Conservation (phyloP, 2,113 vertebrate genomes). For the Patagioenas fasciata region DNA sequence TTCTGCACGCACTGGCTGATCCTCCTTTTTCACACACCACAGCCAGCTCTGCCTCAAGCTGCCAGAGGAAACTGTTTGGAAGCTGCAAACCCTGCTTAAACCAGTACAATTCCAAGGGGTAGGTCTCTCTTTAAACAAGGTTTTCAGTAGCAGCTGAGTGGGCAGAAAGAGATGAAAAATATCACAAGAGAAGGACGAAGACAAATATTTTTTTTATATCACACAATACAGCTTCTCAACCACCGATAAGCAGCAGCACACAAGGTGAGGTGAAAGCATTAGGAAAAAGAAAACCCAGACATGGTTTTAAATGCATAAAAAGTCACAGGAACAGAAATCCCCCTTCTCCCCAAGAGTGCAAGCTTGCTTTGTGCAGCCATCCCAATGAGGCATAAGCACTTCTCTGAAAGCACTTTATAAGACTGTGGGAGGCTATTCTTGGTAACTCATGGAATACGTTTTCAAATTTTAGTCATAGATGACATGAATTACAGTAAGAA, state of each 20-base stretch:
- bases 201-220: background rate
- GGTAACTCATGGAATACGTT: background rate
- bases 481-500: background rate
- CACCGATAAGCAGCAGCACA: background rate
- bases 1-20: background rate
- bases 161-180: background rate
- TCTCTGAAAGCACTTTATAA: background rate
- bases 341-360: background rate
- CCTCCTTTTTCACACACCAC: background rate
- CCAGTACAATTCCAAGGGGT: background rate
- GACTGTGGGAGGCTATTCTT: background rate
- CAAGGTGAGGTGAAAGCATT: background rate
- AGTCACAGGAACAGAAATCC: background rate
- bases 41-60: background rate
- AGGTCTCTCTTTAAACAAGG: background rate
- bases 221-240: background rate
- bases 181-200: background rate
- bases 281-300: background rate
- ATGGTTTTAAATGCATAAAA: background rate
- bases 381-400: background rate
- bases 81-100: background rate
- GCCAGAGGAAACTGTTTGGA: background rate
- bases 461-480: background rate
- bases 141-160: background rate
- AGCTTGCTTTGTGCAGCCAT: too few relatives aligned